These are phyloP conservation scores for Zaprionus obscuricornis DNA, from an alignment of 2,888 invertebrate species.

Conservation along the genomic window DNA sequence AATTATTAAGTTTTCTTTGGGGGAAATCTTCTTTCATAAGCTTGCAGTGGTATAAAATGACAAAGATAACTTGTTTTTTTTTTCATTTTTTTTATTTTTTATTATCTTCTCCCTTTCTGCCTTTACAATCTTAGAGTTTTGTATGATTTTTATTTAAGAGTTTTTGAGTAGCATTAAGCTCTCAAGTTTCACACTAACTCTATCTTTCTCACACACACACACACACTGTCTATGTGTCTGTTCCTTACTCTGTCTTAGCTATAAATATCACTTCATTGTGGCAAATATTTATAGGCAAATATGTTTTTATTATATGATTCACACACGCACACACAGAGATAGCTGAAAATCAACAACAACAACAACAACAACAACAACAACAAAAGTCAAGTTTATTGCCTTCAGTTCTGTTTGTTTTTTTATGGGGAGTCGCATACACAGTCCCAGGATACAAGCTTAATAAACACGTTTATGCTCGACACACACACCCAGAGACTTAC, in stretches of 20 bases:
- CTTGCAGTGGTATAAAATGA: too few species aligned
- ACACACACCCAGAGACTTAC: background rate
- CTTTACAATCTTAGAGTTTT: too few species aligned
- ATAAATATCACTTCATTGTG: conserved; percentile 23
- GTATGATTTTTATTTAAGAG: too few species aligned
- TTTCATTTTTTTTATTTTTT: too few species aligned
- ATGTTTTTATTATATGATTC: conserved; percentile 20
- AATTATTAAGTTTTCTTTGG: too few species aligned
- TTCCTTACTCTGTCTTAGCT: background rate
- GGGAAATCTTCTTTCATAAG: too few species aligned
- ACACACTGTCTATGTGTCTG: conserved; percentile 18
- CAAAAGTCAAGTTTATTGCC: conserved; percentile 35
- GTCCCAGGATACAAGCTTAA: conserved; percentile 36
- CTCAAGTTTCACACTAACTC: too few species aligned
- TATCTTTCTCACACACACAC: background rate
- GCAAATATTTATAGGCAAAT: conserved; percentile 32
- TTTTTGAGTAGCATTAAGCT: too few species aligned
- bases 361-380: too few species aligned
- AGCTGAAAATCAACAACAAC: conserved; percentile 17
- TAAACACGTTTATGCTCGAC: conserved; percentile 28
- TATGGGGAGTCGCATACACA: conserved; percentile 4
- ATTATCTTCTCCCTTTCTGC: too few species aligned
- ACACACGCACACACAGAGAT: conserved; percentile 22
- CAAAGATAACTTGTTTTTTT: too few species aligned
- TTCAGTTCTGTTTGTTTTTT: conserved; percentile 23